Conservation (phyloP, 2,113 vertebrate genomes). For the Rhinichthys klamathensis region DNA sequence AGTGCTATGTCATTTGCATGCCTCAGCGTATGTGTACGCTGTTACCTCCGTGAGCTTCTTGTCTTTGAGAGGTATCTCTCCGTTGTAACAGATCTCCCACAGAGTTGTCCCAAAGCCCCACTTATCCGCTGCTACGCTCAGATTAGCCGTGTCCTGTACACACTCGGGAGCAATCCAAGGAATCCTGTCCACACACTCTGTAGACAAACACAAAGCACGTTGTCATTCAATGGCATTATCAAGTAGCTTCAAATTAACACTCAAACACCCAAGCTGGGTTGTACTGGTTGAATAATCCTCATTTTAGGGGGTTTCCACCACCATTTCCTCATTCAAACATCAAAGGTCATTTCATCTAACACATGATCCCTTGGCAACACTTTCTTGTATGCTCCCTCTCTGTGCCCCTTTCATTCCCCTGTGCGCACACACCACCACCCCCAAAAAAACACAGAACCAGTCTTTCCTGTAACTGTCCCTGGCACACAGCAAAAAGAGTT, state of each 20-base stretch:
- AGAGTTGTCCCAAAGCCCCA: slow-evolving; percentile 98
- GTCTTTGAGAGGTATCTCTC: slow-evolving; percentile 93
- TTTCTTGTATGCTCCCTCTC: background rate
- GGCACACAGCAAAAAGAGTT: slow-evolving; percentile 50
- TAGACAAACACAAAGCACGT: slow-evolving; percentile 21
- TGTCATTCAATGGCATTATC: background rate
- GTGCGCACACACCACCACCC: background rate
- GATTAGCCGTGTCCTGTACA: slow-evolving; percentile 81
- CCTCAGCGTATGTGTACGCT: background rate
- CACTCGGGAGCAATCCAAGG: slow-evolving; percentile 98
- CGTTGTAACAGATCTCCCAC: slow-evolving; percentile 98
- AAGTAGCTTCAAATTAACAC: background rate
- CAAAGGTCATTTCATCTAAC: background rate
- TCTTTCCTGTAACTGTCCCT: slow-evolving; percentile 44
- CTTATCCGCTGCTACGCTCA: slow-evolving; percentile 92
- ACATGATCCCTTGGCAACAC: background rate
- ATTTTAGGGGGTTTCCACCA: background rate
- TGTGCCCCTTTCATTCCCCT: background rate
- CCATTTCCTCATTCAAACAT: background rate
- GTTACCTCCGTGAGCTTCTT: slow-evolving; percentile 93
- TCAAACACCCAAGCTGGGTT: background rate
- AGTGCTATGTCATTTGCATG: background rate
- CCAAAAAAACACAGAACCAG: slow-evolving; percentile 35
- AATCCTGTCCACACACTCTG: slow-evolving; percentile 92
- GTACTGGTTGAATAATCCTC: background rate